phyloP scores from a whole-genome alignment of 2,888 invertebrate genomes.

The Eurytoma californica region DNA sequence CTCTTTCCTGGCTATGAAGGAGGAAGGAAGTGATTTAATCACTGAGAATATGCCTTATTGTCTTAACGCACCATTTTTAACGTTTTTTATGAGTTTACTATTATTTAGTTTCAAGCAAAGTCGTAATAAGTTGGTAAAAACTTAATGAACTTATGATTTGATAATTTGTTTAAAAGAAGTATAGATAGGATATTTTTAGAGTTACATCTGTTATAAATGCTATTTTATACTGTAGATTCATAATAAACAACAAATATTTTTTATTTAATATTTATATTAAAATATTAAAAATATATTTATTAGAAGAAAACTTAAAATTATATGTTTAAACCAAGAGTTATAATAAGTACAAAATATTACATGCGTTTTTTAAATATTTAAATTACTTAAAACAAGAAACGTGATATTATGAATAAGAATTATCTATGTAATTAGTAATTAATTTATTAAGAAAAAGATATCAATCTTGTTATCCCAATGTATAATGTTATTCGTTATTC shows the following conservation, averaged over 20 bases:
- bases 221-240: neutral
- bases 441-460: neutral
- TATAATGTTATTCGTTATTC: neutral
- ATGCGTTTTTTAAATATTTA: neutral
- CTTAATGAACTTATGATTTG: neutral
- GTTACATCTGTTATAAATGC: neutral
- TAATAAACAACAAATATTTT: neutral
- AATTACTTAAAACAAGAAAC: neutral
- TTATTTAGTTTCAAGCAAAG: neutral
- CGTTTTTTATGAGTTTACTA: neutral
- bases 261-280: neutral
- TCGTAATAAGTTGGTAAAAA: neutral
- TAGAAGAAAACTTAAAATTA: no score
- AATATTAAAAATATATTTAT: neutral
- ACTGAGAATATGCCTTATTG: neutral
- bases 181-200: neutral
- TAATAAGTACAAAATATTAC: neutral
- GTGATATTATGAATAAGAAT: conserved; percentile 31
- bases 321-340: neutral
- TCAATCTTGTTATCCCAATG: neutral
- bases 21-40: conserved; percentile 25
- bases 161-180: neutral
- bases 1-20: conserved; percentile 41
- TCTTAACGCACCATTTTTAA: neutral
- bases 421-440: neutral